A percentile compares a stretch with the other conserved stretches of the same genome.
These are phyloP conservation scores for Rhopalosiphum padi DNA, from an alignment of 1,140 invertebrate species.

Conservation along the genomic window DNA sequence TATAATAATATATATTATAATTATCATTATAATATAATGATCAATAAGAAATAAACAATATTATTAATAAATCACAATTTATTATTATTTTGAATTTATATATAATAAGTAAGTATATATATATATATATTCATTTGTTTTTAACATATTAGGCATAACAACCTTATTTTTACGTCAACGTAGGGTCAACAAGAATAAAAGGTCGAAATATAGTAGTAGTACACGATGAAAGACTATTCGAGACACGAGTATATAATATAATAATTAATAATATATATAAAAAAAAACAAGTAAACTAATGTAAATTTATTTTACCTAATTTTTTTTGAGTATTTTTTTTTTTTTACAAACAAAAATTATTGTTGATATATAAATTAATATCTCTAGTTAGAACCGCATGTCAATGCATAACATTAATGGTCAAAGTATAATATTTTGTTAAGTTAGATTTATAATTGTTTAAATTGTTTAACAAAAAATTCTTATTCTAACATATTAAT, in stretches of 20 bases:
- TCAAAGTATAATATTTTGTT: constrained; percentile 41
- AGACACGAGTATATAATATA: not conserved
- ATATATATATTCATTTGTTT: constrained; percentile 1
- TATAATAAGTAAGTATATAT: constrained; percentile 1
- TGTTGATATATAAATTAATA: constrained; percentile 48
- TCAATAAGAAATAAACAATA: not conserved
- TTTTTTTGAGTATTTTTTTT: constrained; percentile 22
- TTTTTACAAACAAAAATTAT: constrained; percentile 32
- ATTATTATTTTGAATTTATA: constrained; percentile 39
- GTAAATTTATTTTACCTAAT: constrained; percentile 30
- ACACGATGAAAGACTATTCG: constrained; percentile 17
- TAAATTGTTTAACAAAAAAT: constrained; percentile 33
- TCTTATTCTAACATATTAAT: constrained; percentile 42
- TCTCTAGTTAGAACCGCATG: constrained; percentile 47
- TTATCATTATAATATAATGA: no score
- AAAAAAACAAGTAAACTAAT: constrained; percentile 45
- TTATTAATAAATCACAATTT: constrained; percentile 49
- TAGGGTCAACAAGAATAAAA: not conserved
- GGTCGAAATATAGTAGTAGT: constrained; percentile 2
- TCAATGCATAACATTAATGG: constrained; percentile 15
- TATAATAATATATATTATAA: no score
- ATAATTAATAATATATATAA: not conserved
- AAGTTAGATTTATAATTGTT: constrained; percentile 44
- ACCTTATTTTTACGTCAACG: not conserved
- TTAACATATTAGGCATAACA: constrained; percentile 31